A percentile compares a stretch with the other conserved stretches of the same genome.
Conservation (phyloP, 2,888 invertebrate species). For the Ceramica pisi region DNA sequence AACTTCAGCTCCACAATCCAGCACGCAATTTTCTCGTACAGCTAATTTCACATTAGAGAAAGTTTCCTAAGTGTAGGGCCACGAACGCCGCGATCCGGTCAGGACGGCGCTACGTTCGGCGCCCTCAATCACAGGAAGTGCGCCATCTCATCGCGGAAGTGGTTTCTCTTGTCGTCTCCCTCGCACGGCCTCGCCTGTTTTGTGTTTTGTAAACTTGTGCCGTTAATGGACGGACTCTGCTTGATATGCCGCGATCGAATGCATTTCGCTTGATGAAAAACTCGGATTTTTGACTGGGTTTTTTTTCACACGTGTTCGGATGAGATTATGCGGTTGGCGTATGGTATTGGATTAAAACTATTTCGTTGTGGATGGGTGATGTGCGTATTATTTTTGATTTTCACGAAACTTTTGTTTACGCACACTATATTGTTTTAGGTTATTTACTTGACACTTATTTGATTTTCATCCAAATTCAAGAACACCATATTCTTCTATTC, state of each 20-base stretch:
- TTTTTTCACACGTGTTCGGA: conserved; percentile 24
- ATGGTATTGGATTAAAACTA: not conserved
- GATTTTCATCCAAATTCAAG: not conserved
- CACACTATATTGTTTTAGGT: not conserved
- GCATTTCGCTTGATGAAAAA: conserved; percentile 82
- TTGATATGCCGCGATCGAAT: conserved; percentile 82
- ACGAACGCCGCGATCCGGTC: conserved; percentile 64
- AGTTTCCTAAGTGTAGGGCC: conserved; percentile 63
- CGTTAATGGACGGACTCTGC: conserved; percentile 82
- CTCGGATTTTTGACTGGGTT: conserved; percentile 30
- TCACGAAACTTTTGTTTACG: not conserved
- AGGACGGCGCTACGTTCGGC: conserved; percentile 68
- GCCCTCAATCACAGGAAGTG: conserved; percentile 91
- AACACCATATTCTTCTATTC: not conserved
- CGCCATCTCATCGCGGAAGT: conserved; percentile 91
- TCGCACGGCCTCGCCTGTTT: conserved; percentile 74
- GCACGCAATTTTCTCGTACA: conserved; percentile 64
- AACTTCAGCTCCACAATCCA: conserved; percentile 39
- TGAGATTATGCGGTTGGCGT: conserved; percentile 1
- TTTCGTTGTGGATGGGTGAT: not conserved
- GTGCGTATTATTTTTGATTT: not conserved
- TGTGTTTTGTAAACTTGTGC: conserved; percentile 83
- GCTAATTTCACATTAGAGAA: conserved; percentile 70
- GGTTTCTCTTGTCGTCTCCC: conserved; percentile 86
- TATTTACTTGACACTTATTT: not conserved